Evolutionary conservation across 2,113 vertebrate genomes (phyloP).

Genomic region (Oxygymnocypris stewartii): DNA sequence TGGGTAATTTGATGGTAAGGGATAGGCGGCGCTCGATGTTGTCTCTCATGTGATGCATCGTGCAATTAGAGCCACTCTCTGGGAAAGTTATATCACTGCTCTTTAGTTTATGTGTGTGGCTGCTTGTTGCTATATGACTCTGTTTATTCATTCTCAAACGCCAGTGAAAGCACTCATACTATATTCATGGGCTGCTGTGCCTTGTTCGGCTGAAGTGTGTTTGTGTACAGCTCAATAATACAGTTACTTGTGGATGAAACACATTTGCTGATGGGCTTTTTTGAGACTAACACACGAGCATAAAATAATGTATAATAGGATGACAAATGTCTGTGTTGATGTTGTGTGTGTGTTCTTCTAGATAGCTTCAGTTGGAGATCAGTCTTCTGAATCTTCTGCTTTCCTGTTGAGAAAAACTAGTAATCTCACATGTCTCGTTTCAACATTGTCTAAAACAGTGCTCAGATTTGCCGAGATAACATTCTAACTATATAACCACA

Average conservation of each 20-base stretch:
- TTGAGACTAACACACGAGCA: background rate
- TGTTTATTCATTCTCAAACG: background rate
- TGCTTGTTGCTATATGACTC: background rate
- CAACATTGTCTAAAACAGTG: background rate
- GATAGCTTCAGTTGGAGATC: background rate
- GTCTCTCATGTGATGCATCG: background rate
- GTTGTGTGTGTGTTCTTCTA: background rate
- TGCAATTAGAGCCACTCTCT: conserved; percentile 19
- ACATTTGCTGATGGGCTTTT: conserved; percentile 14
- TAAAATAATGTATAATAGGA: background rate
- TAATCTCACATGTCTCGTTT: background rate
- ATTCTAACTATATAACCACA: background rate
- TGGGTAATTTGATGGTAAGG: conserved; percentile 13
- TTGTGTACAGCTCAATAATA: conserved; percentile 10
- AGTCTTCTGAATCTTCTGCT: background rate
- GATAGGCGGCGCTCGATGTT: background rate
- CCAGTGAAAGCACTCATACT: background rate
- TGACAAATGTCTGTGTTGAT: background rate
- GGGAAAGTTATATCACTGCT: conserved; percentile 25
- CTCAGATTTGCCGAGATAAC: background rate
- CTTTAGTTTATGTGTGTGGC: background rate
- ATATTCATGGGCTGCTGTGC: background rate
- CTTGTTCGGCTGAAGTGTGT: background rate
- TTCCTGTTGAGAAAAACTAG: background rate
- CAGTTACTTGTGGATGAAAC: conserved; percentile 2